Evolutionary conservation across 2,888 invertebrate genomes (phyloP), one percentile per base, ranked within the genome.

Genomic region (Cerceris rybyensis): DNA sequence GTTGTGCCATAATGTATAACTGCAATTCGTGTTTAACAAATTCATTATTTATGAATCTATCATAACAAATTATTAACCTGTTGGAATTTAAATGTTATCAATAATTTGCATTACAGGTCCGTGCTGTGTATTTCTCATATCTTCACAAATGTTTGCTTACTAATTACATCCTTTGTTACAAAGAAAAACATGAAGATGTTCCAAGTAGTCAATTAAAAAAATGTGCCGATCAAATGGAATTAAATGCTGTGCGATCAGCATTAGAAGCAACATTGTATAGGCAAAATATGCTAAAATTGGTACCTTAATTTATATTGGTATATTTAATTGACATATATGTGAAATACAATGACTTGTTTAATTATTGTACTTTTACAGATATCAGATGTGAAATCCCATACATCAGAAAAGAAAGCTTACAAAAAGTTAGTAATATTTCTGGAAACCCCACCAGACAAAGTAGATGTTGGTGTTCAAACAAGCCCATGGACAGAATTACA

Each of bases 261-360:
- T 78, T 90, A 14, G 88, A 90, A 75, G 82, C 88, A 8, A 82
- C 85, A 41, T 70, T 90, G 13, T 90, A 90, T 63, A 85, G 90
- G 66, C 86, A 87, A 80, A 84, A 87, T 14, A 90, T 90, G 89
- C 78, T 89, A 13, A 88, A 88, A 86, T 76, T 90, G 84, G 90
- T 89, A 83, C 84, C 74, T 69, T 6, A 52, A 14, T 41, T 49
- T 46, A 46, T 70, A 66, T 49, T 64, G 2, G 54, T 7, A 16
- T 43, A 57, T 52, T 49, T 11, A 39, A 14, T 67, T 14, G n/a
- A 4, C 11, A 2, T 28, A 28, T 28, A 28, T 28, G 4, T 28
- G 28, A 28, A 28, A 28, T 28, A 28, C 4, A 28, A 28, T 28
- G 28, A 28, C 28, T 28, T 28, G 28, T 28, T 28, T 28, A 28